phyloP scores from a whole-genome alignment of 2,797 vertebrate species.

The Sebastiscus albofasciatus region DNA sequence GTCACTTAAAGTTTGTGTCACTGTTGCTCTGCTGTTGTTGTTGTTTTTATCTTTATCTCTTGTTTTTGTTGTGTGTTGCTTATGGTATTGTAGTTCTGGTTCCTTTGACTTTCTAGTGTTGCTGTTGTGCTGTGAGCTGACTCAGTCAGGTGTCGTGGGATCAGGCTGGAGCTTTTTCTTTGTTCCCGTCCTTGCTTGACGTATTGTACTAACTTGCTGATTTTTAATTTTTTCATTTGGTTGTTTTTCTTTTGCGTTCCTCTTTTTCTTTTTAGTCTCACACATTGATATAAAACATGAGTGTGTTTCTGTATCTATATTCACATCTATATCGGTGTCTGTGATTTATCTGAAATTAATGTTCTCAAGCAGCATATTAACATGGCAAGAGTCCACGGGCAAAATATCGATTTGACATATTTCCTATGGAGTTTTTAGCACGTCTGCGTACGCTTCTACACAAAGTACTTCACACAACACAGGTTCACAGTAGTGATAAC shows the following conservation, averaged over 20 bases:
- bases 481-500: conserved; percentile 53
- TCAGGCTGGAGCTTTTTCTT: conserved; percentile 79
- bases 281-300: conserved; percentile 57
- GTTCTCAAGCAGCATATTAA: conserved; percentile 78
- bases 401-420: conserved; percentile 74
- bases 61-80: conserved; percentile 77
- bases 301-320: conserved; percentile 69
- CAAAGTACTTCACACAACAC: conserved; percentile 39
- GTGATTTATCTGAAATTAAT: conserved; percentile 65
- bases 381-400: conserved; percentile 83
- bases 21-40: conserved; percentile 79
- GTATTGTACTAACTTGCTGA: conserved; percentile 71
- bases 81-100: conserved; percentile 81
- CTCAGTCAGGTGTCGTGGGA: conserved; percentile 76
- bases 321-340: conserved; percentile 65
- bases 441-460: conserved; percentile 26
- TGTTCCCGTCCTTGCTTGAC: conserved; percentile 79
- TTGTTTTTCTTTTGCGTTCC: conserved; percentile 53
- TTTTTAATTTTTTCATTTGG: conserved; percentile 44
- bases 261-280: conserved; percentile 59
- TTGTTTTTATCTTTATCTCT: conserved; percentile 76
- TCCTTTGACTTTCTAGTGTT: conserved; percentile 81
- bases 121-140: conserved; percentile 83
- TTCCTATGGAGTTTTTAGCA: conserved; percentile 30
- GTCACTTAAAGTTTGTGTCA: conserved; percentile 81